These are phyloP conservation scores for Aphodius sticticus DNA, from an alignment of 2,888 invertebrate species.

Conservation along the genomic window DNA sequence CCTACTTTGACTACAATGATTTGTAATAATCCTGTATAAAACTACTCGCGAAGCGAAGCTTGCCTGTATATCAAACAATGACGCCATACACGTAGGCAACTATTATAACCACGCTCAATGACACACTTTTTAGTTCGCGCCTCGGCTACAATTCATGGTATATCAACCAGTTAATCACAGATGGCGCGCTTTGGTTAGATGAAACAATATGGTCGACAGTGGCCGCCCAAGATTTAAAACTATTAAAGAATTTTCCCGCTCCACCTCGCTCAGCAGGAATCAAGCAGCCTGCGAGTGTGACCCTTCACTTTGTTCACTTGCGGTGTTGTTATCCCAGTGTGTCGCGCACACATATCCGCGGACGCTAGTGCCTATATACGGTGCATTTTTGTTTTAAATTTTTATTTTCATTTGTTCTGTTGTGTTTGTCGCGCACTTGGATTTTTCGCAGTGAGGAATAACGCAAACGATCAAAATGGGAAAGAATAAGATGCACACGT, in stretches of 20 bases:
- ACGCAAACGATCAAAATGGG: conserved; percentile 40
- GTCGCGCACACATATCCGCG: not conserved
- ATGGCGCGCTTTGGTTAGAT: conserved; percentile 30
- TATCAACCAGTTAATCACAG: not conserved
- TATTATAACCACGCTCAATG: not conserved
- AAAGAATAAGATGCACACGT: conserved; percentile 50
- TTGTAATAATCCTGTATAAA: no score
- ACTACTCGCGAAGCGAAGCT: no score
- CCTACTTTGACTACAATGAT: no score
- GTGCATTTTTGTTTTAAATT: conserved; percentile 11
- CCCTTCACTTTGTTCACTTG: conserved; percentile 36
- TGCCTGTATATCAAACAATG: no score
- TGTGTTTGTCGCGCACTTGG: not conserved
- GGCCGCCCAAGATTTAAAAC: conserved; percentile 35
- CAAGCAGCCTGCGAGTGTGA: conserved; percentile 29
- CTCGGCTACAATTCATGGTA: conserved; percentile 4
- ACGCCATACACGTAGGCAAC: no score
- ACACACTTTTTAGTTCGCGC: not conserved
- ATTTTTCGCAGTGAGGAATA: conserved; percentile 5
- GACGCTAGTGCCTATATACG: not conserved
- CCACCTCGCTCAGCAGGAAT: conserved; percentile 24
- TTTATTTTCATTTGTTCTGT: not conserved
- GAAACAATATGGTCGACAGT: conserved; percentile 30
- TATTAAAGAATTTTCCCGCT: conserved; percentile 34
- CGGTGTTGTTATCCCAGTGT: conserved; percentile 11